Conservation (phyloP, 1,140 invertebrate genomes). For the Phocides pigmalion region DNA sequence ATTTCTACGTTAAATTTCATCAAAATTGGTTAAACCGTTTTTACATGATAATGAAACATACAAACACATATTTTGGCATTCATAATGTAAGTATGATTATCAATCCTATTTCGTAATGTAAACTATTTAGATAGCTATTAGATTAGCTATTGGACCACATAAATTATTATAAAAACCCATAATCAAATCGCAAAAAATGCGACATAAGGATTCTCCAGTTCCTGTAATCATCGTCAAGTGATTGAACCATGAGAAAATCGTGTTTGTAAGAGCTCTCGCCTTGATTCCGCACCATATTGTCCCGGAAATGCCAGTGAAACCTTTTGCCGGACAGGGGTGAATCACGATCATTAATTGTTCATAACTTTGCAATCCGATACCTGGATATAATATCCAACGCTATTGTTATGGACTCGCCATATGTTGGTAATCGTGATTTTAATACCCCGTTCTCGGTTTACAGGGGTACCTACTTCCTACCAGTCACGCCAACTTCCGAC, state of each 20-base stretch:
- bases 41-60: too few relatives aligned
- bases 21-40: too few relatives aligned
- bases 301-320: conserved; percentile 65
- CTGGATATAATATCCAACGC: conserved; percentile 20
- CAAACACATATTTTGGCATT: too few relatives aligned
- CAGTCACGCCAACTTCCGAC: not conserved
- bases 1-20: too few relatives aligned
- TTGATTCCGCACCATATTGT: conserved; percentile 71
- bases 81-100: too few relatives aligned
- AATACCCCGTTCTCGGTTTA: conserved; percentile 13
- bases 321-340: conserved; percentile 49
- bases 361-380: conserved; percentile 52
- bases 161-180: conserved; percentile 2
- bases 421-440: conserved; percentile 25
- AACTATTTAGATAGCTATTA: too few relatives aligned
- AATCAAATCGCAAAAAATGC: conserved; percentile 26
- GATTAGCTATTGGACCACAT: too few relatives aligned
- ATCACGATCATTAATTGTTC: conserved; percentile 60
- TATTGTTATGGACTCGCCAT: conserved; percentile 25
- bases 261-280: conserved; percentile 72
- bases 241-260: conserved; percentile 63
- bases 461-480: not conserved
- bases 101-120: too few relatives aligned
- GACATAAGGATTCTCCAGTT: conserved; percentile 66
- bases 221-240: conserved; percentile 54